These are phyloP conservation scores for Xylota segnis DNA, from an alignment of 2,888 invertebrate genomes.

Conservation along the genomic window DNA sequence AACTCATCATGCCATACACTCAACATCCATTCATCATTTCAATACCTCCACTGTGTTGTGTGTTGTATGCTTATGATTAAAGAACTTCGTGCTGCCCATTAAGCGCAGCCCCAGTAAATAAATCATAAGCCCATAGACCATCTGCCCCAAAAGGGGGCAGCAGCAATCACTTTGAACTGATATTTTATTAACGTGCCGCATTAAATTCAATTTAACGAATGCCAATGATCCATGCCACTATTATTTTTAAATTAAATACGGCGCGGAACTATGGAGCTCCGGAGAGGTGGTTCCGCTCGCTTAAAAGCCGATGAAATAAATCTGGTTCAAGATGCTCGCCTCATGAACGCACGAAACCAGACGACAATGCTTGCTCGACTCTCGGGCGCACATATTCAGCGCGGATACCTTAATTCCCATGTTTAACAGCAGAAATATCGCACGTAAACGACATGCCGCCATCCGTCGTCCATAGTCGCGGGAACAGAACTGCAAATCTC, in stretches of 20 bases:
- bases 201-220: conserved; percentile 75
- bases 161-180: conserved; percentile 71
- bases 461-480: conserved; percentile 36
- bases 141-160: conserved; percentile 53
- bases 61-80: conserved; percentile 46
- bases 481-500: conserved; percentile 40
- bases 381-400: conserved; percentile 40
- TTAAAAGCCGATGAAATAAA: conserved; percentile 58
- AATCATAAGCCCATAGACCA: conserved; percentile 48
- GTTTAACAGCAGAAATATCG: conserved; percentile 74
- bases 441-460: conserved; percentile 73
- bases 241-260: conserved; percentile 73
- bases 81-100: conserved; percentile 72
- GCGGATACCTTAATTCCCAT: conserved; percentile 74
- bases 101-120: conserved; percentile 55
- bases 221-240: conserved; percentile 65
- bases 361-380: conserved; percentile 62
- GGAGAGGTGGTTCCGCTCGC: conserved; percentile 40
- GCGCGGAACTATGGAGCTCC: conserved; percentile 9
- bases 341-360: conserved; percentile 69
- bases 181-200: conserved; percentile 74
- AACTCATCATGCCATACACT: conserved; percentile 40
- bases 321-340: conserved; percentile 55
- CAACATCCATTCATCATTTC: conserved; percentile 59
- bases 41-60: conserved; percentile 36